Evolutionary conservation across 2,888 invertebrate species (phyloP).

Genomic region (Phengaris alcon): DNA sequence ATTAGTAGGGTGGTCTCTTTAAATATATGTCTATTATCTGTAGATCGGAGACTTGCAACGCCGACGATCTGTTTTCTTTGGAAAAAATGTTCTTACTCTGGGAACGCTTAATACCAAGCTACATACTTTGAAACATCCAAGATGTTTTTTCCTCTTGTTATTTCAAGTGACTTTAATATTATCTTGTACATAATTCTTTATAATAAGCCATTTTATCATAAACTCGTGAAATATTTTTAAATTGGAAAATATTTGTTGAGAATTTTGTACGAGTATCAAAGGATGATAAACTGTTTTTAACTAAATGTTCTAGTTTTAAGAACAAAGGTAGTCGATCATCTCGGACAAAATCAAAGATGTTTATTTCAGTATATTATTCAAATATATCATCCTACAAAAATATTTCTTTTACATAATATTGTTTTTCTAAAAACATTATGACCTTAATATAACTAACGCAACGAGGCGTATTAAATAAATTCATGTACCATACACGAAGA

Average conservation of each 20-base stretch:
- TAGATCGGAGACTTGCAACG: neutral
- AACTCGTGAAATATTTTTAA: neutral
- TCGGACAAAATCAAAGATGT: too few species aligned
- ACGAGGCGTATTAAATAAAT: neutral
- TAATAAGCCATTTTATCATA: neutral
- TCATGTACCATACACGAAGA: neutral
- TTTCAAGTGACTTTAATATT: conserved; percentile 6
- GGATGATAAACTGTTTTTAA: conserved; percentile 3
- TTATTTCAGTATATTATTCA: too few species aligned
- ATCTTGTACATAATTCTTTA: conserved; percentile 13
- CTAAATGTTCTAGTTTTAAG: neutral
- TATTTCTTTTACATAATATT: too few species aligned
- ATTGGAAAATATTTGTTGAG: neutral
- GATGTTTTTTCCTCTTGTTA: conserved; percentile 13
- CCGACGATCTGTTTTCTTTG: conserved; percentile 5
- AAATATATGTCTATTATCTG: neutral
- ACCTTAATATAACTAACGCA: neutral
- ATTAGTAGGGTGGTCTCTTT: neutral
- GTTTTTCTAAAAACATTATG: too few species aligned
- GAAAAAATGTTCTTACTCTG: neutral
- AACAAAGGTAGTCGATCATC: neutral
- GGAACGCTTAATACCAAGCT: neutral
- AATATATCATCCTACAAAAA: too few species aligned
- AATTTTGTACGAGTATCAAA: neutral
- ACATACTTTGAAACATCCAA: conserved; percentile 18